Evolutionary conservation across 2,888 invertebrate species (phyloP), one percentile per base, ranked within the genome.

Genomic region (Sinopyrophorus schimmeli): DNA sequence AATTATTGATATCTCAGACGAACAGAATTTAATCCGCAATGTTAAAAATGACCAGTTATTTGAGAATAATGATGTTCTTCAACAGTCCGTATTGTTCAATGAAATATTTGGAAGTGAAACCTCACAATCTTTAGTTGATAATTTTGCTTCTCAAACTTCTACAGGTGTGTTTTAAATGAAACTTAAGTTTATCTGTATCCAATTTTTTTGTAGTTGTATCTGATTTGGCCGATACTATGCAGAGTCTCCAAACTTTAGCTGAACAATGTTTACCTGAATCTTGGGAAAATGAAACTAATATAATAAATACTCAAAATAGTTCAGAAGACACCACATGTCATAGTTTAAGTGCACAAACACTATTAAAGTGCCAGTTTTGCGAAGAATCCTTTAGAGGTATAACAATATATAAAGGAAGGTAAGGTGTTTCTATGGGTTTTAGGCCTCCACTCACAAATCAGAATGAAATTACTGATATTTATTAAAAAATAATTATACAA

Each of bases 211-310:
- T 20, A 40, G 41, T 32, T 23, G 41, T 53, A 16, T 39, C 41
- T 47, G 72, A 71, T 62, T 64, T 73, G 43, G 72, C 70, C 16
- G 72, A 72, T 58, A 73, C 72, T 2, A 73, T 72, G 71, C 69
- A 72, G 53, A 73, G 72, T 59, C 54, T 73, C 40, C 70, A 72
- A 58, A 71, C 71, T 3, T 72, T 73, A 47, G 72, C 72, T 3
- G 74, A 74, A 55, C 73, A 73, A 49, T 74, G 70, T 60, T 60
- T 74, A 44, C 72, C 73, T 1, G 71, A 70, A 38, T 66, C 71
- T 3, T 74, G 74, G 73, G 70, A 73, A 43, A 66, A 60, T 44
- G 70, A 70, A 52, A 62, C 65, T 18, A 66, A 67, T 51, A 61
- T 70, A 31, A 61, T 63, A 20, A 59, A 57, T 12, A 53, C 66